A percentile compares a stretch with the other conserved stretches of the same genome.
Evolutionary conservation across 1,140 invertebrate species (phyloP).

Genomic region (Cotesia glomerata): DNA sequence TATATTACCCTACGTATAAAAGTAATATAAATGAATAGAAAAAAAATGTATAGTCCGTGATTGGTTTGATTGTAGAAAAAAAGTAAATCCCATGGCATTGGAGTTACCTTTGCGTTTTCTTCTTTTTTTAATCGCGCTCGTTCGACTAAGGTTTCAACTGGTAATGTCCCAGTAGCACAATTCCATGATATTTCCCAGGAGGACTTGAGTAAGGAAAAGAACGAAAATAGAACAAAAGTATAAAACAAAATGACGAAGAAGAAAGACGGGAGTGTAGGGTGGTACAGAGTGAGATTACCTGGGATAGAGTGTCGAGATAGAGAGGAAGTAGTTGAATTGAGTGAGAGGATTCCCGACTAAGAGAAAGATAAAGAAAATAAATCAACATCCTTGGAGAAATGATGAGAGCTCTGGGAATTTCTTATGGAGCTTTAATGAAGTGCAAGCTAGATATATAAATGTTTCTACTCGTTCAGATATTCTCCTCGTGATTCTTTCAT

Average conservation of each 20-base stretch:
- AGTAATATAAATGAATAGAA: not conserved
- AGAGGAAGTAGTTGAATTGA: too few relatives aligned
- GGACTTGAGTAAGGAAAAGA: slow-evolving; percentile 42
- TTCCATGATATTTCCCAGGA: slow-evolving; percentile 58
- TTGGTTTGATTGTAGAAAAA: slow-evolving; percentile 35
- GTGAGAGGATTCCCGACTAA: not conserved
- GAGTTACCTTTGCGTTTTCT: slow-evolving; percentile 47
- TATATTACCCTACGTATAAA: not conserved
- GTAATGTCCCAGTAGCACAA: slow-evolving; percentile 44
- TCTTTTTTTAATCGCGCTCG: slow-evolving; percentile 40
- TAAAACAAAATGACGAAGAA: slow-evolving; percentile 31
- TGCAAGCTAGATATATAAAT: slow-evolving; percentile 33
- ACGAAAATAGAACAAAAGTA: slow-evolving; percentile 35
- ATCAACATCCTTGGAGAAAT: slow-evolving; percentile 43
- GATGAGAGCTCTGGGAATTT: slow-evolving; percentile 41
- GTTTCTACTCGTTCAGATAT: slow-evolving; percentile 18
- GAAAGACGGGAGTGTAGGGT: not conserved
- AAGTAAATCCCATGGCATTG: slow-evolving; percentile 54
- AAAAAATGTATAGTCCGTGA: slow-evolving; percentile 9
- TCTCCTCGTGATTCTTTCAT: slow-evolving; percentile 27
- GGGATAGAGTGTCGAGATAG: not conserved
- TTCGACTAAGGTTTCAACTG: slow-evolving; percentile 51
- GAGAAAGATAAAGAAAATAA: slow-evolving; percentile 15
- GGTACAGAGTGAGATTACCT: not conserved
- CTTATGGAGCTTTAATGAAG: slow-evolving; percentile 40